phyloP scores from a whole-genome alignment of 1,140 invertebrate genomes.

The Gryon sp. region DNA sequence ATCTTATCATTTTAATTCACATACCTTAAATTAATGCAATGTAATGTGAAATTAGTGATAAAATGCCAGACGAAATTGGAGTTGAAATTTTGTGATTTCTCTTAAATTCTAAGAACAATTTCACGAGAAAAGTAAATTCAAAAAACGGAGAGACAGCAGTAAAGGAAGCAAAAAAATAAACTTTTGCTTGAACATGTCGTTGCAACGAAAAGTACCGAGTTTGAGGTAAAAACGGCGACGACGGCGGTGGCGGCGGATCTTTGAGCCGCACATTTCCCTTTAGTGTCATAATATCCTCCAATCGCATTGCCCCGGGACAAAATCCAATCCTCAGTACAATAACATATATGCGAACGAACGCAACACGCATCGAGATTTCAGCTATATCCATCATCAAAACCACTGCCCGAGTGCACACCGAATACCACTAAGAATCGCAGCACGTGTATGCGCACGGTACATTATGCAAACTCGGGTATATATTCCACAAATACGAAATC shows the following conservation, averaged over 20 bases:
- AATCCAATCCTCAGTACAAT: constrained; percentile 46
- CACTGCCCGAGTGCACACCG: constrained; percentile 56
- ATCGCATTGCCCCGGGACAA: constrained; percentile 39
- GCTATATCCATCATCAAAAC: constrained; percentile 59
- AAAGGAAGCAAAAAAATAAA: too few species aligned
- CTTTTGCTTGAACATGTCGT: neutral
- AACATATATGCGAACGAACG: constrained; percentile 44
- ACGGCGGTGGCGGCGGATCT: constrained; percentile 8
- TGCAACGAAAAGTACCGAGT: neutral
- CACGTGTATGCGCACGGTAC: constrained; percentile 56
- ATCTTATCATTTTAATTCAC: too few species aligned
- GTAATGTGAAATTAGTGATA: too few species aligned
- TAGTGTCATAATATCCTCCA: constrained; percentile 44
- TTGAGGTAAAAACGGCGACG: constrained; percentile 11
- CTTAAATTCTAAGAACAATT: too few species aligned
- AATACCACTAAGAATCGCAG: constrained; percentile 62
- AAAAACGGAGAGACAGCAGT: too few species aligned
- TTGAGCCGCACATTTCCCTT: constrained; percentile 38
- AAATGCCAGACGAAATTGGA: too few species aligned
- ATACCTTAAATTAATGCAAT: too few species aligned
- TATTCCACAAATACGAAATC: constrained; percentile 63
- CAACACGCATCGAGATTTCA: constrained; percentile 58
- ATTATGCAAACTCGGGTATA: constrained; percentile 61
- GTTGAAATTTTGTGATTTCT: too few species aligned
- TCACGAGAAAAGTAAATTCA: too few species aligned